These are phyloP conservation scores for Alsophila aescularia DNA, from an alignment of 2,888 invertebrate genomes.

Conservation along the genomic window DNA sequence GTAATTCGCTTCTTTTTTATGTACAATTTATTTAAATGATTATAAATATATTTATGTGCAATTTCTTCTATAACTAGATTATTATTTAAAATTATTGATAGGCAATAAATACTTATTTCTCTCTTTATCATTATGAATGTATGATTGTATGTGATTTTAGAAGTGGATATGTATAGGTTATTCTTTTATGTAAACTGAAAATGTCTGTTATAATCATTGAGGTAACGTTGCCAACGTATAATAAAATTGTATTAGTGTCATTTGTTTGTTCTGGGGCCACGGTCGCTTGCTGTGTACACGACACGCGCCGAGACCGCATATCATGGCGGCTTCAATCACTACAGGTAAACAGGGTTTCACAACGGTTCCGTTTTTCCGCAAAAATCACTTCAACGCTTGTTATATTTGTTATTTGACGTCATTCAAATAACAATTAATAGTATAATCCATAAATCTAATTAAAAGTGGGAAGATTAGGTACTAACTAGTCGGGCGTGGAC, in stretches of 20 bases:
- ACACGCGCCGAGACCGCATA: conserved; percentile 1
- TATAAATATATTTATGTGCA: conserved; percentile 23
- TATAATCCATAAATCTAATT: no score
- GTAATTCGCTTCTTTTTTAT: conserved; percentile 15
- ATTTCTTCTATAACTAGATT: conserved; percentile 15
- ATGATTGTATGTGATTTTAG: not conserved
- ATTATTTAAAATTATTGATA: conserved; percentile 10
- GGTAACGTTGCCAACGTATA: conserved; percentile 27
- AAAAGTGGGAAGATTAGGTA: no score
- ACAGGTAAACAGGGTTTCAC: conserved; percentile 75
- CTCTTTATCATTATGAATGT: conserved; percentile 1
- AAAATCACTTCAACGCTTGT: conserved; percentile 24
- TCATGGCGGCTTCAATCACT: conserved; percentile 32
- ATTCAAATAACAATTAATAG: no score
- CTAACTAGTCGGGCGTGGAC: no score
- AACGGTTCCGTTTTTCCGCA: conserved; percentile 50
- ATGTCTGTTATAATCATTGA: conserved; percentile 2
- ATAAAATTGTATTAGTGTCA: not conserved
- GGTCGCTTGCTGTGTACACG: conserved; percentile 9
- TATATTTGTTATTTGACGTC: conserved; percentile 17
- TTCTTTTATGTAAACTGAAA: no score
- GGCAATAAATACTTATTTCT: conserved; percentile 8
- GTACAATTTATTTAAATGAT: conserved; percentile 25
- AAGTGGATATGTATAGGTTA: not conserved
- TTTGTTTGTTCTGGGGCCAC: conserved; percentile 21